Conservation (phyloP, 2,888 invertebrate genomes). For the Eristalinus aeneus region DNA sequence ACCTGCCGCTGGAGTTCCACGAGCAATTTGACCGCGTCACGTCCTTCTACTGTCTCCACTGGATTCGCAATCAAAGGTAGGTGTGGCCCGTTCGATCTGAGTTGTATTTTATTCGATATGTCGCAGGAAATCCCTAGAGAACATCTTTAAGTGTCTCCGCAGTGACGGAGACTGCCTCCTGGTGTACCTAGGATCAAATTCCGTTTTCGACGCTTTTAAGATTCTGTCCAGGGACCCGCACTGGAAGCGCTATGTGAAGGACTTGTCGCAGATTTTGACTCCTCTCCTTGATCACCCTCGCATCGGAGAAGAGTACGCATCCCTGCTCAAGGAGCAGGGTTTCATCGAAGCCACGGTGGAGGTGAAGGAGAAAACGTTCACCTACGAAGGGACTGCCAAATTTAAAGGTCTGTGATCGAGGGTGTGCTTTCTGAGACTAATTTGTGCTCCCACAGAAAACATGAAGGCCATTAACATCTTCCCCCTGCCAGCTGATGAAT, state of each 20-base stretch:
- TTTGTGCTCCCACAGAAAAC: slow-evolving; percentile 81
- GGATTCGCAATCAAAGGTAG: slow-evolving; percentile 88
- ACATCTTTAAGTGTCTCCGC: slow-evolving; percentile 85
- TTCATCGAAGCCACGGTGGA: no score
- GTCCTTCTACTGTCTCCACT: slow-evolving; percentile 90
- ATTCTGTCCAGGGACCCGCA: slow-evolving; percentile 82
- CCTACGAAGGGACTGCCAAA: no score
- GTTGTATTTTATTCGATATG: neutral
- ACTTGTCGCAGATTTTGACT: slow-evolving; percentile 85
- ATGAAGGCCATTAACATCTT: slow-evolving; percentile 88
- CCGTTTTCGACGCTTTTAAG: slow-evolving; percentile 86
- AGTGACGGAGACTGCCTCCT: slow-evolving; percentile 86
- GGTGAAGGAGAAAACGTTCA: no score
- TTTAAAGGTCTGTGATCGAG: slow-evolving; percentile 81
- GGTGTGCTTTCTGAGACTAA: neutral
- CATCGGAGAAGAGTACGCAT: slow-evolving; percentile 42
- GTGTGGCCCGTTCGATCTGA: neutral
- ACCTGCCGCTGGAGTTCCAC: slow-evolving; percentile 81
- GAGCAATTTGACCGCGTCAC: slow-evolving; percentile 85
- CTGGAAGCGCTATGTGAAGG: slow-evolving; percentile 86
- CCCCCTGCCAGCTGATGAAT: slow-evolving; percentile 83
- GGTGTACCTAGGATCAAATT: slow-evolving; percentile 86
- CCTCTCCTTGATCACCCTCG: slow-evolving; percentile 82
- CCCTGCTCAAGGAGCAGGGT: slow-evolving; percentile 74
- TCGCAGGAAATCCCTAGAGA: slow-evolving; percentile 84